Base-by-base conservation (phyloP, 2,113 vertebrate genomes). In the Oncorhynchus mykiss region DNA sequence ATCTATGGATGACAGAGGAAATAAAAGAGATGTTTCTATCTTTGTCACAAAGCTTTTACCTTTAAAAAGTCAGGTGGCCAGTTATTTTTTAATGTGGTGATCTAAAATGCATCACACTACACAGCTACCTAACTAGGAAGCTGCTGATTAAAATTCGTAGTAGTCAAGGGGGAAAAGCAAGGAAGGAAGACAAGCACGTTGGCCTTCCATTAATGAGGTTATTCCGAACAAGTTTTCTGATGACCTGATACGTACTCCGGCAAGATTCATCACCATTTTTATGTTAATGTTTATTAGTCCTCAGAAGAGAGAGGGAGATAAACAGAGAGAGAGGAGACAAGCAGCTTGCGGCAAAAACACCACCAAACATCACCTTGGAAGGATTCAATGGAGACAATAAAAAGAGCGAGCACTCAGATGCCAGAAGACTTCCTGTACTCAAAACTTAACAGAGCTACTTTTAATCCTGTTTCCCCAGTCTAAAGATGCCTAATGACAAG, bases 71-170 rank as follows among this genome's bases (percentile, higher is more conserved):
- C 60, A 48, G 51, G 66, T 65, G 51, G 70, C 51, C 59, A 51
- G 27, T 79, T 54, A 76, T 72, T 27, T 60, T 72, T 75, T 75
- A 68, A 75, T 69, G 70, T 39, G 14, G 29, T 25, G 12, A 72
- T 73, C 14, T 76, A 72, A 82, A 76, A 78, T 71, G 2, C 39
- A 12, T 45, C 54, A 51, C 69, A 72, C 66, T 24, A 57, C 77
- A 69, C 18, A 51, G 39, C 67, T 64, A 29, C 20, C 54, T 59
- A 60, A 27, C 69, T 62, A 29, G 62, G 79, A 79, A 79, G 67
- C 25, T 25, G 25, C 69, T 69, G 22, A 75, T 75, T 78, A 78
- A 76, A 72, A 77, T 82, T 60, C 22, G 59, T 70, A 59, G 73
- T 51, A 51, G 48, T 49, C 45, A 20, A 27, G 39, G 9, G 39